phyloP scores from a whole-genome alignment of 2,113 vertebrate genomes.

The Rhizomys pruinosus region DNA sequence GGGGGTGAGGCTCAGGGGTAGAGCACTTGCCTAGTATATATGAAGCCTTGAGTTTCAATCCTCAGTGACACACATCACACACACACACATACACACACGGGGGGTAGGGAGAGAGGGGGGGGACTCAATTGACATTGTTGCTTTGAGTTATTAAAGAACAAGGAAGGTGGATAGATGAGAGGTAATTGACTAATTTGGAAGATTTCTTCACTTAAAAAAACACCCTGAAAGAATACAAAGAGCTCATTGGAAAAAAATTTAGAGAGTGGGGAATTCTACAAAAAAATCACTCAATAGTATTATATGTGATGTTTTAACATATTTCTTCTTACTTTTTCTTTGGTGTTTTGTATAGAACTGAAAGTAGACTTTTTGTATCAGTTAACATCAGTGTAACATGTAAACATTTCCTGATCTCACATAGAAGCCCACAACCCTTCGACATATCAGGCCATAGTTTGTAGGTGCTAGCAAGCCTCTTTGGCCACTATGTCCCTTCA shows the following conservation, averaged over 20 bases:
- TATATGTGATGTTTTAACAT: not conserved
- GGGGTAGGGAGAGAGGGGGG: too few relatives aligned
- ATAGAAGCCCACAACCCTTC: not conserved
- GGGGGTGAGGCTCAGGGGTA: too few relatives aligned
- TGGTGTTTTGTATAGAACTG: not conserved
- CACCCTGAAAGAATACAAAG: not conserved
- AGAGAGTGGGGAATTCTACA: slow-evolving; percentile 28
- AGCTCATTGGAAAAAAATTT: slow-evolving; percentile 28
- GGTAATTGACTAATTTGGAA: not conserved
- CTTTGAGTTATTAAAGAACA: slow-evolving; percentile 52
- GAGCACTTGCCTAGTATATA: too few relatives aligned
- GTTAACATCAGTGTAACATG: not conserved
- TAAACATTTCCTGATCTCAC: not conserved
- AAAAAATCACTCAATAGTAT: slow-evolving; percentile 1
- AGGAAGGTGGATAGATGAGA: not conserved
- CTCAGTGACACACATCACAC: not conserved
- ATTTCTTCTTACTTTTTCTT: slow-evolving; percentile 39
- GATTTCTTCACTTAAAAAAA: slow-evolving; percentile 23
- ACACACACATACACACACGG: not conserved
- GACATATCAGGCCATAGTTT: not conserved
- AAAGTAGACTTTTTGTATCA: not conserved
- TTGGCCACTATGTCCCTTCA: not conserved
- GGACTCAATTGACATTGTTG: not conserved
- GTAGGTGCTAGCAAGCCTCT: not conserved
- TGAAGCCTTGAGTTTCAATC: not conserved